Evolutionary conservation across 2,113 vertebrate species (phyloP).

Genomic region (Alligator sinensis): DNA sequence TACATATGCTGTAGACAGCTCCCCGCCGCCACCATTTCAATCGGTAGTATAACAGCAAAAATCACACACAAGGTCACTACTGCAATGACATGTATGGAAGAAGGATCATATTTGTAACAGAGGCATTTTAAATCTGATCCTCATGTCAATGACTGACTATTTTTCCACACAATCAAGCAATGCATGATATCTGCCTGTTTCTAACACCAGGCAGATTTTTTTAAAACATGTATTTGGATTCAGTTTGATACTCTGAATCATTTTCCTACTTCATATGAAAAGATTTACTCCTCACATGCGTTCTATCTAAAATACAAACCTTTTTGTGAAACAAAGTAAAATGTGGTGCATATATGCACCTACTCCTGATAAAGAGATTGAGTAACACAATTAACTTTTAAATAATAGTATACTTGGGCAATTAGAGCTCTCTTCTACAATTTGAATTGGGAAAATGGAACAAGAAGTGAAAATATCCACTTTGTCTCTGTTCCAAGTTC

Average conservation of each 20-base stretch:
- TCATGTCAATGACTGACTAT: neutral
- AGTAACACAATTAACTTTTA: no score
- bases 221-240: no score
- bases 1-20: neutral
- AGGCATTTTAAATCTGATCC: neutral
- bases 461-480: neutral
- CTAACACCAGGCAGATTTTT: no score
- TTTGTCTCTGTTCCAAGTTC: neutral
- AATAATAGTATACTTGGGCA: no score
- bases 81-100: neutral
- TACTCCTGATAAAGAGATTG: no score
- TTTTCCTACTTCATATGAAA: no score
- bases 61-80: neutral
- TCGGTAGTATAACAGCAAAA: neutral
- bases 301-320: no score
- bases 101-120: neutral
- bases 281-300: no score
- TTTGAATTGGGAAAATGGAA: neutral
- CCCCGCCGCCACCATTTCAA: neutral
- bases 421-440: no score
- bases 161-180: neutral
- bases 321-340: no score
- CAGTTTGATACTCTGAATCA: no score
- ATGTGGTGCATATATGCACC: no score
- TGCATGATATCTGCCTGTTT: neutral